These are phyloP conservation scores for Oncorhynchus keta DNA, from an alignment of 2,113 vertebrate genomes.

Conservation along the genomic window DNA sequence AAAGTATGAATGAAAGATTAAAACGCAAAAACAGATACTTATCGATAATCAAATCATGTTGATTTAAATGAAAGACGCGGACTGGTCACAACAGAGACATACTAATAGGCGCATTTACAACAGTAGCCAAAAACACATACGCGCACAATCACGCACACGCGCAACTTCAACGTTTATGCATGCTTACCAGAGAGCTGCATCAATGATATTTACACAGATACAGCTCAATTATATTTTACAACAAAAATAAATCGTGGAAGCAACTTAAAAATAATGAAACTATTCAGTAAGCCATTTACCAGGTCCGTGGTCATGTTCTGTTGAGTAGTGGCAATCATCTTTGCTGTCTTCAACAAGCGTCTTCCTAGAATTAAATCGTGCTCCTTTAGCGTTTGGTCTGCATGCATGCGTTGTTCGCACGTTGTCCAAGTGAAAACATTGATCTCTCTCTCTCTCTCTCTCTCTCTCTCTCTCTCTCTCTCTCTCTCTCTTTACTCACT, in stretches of 20 bases:
- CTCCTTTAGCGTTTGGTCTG: slow-evolving; percentile 52
- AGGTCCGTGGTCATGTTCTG: slow-evolving; percentile 79
- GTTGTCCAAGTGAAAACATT: slow-evolving; percentile 41
- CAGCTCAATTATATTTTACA: neutral
- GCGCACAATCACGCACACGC: slow-evolving; percentile 13
- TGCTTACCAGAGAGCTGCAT: neutral
- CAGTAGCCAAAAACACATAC: neutral
- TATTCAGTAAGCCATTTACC: slow-evolving; percentile 59
- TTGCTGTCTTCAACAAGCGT: slow-evolving; percentile 51
- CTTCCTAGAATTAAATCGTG: slow-evolving; percentile 37
- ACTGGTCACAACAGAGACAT: neutral
- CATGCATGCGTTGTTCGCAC: slow-evolving; percentile 59
- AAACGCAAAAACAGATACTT: neutral
- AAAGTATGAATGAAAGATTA: slow-evolving; percentile 41
- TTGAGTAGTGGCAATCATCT: slow-evolving; percentile 81
- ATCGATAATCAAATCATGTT: neutral
- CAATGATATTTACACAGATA: neutral
- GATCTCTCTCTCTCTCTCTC: slow-evolving; percentile 29
- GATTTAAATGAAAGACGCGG: slow-evolving; percentile 3
- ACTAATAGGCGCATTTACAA: neutral
- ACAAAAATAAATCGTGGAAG: slow-evolving; percentile 8
- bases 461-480: slow-evolving; percentile 27
- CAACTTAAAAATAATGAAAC: neutral
- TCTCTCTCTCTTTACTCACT: slow-evolving; percentile 7
- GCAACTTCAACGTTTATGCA: neutral